Percentiles rank a stretch among this genome's conserved stretches.
These are phyloP conservation scores for Parelbella ahira DNA, from an alignment of 2,888 invertebrate genomes.

Conservation along the genomic window DNA sequence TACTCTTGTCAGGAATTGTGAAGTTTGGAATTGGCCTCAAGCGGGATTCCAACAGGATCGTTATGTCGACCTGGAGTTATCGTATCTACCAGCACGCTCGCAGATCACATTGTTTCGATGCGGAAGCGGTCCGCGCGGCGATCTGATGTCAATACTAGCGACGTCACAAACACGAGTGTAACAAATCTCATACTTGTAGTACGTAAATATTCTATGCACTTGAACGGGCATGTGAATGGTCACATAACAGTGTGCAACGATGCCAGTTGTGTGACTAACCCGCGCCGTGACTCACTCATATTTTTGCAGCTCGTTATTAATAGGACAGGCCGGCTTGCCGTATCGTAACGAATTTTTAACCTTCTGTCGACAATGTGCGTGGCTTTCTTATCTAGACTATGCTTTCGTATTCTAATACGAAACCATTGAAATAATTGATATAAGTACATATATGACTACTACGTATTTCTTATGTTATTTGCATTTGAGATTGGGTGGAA, in stretches of 20 bases:
- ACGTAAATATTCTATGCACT: constrained; percentile 12
- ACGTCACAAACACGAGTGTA: constrained; percentile 1
- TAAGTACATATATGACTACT: no score
- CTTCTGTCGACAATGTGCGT: no score
- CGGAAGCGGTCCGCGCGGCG: background rate
- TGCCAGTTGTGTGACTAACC: constrained; percentile 15
- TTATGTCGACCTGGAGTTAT: constrained; percentile 33
- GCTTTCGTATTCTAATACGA: no score
- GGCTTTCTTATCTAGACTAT: no score
- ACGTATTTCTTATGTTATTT: no score
- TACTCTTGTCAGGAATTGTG: constrained; percentile 27
- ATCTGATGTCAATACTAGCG: background rate
- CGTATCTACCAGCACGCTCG: background rate
- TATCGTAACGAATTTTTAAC: no score
- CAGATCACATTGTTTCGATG: no score
- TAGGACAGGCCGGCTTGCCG: no score
- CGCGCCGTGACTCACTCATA: constrained; percentile 8
- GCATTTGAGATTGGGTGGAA: no score
- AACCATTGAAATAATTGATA: no score
- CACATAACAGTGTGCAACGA: constrained; percentile 14
- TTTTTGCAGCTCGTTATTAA: constrained; percentile 10
- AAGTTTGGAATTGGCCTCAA: constrained; percentile 39
- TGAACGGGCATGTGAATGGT: constrained; percentile 6
- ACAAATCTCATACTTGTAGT: constrained; percentile 1
- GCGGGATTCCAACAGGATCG: constrained; percentile 32